A percentile compares a stretch with the other conserved stretches of the same genome.
Conservation (phyloP, 2,113 vertebrate species). For the Anhinga rufa region DNA sequence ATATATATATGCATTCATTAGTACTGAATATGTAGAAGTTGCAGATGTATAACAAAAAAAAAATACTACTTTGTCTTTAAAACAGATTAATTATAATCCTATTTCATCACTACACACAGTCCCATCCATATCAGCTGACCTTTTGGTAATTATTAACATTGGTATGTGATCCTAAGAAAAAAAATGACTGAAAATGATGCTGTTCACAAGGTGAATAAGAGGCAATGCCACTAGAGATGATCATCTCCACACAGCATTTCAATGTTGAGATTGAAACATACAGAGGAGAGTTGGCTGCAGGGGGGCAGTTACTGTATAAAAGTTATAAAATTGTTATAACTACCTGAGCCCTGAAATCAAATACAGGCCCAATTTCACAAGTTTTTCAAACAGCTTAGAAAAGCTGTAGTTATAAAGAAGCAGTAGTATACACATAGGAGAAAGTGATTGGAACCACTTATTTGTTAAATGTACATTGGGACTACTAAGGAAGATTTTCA, state of each 20-base stretch:
- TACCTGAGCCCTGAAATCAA: neutral
- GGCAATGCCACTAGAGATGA: accelerated
- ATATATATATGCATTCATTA: neutral
- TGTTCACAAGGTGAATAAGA: neutral
- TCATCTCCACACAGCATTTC: neutral
- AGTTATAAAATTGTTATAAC: neutral
- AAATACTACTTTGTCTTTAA: neutral
- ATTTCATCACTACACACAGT: neutral
- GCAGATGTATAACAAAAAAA: neutral
- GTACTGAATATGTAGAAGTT: neutral
- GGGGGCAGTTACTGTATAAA: neutral
- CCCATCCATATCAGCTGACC: neutral
- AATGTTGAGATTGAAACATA: neutral
- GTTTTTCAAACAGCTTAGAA: neutral
- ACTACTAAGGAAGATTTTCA: neutral
- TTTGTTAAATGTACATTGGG: neutral
- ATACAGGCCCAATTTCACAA: neutral
- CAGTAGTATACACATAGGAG: neutral
- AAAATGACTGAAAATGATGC: neutral
- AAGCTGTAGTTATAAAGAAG: neutral
- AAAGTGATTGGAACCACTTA: neutral
- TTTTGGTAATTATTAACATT: neutral
- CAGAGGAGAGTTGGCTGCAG: neutral
- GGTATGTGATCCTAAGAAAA: neutral
- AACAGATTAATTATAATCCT: neutral